Evolutionary conservation across 1,140 invertebrate genomes (phyloP).

Genomic region (Adelges cooleyi): DNA sequence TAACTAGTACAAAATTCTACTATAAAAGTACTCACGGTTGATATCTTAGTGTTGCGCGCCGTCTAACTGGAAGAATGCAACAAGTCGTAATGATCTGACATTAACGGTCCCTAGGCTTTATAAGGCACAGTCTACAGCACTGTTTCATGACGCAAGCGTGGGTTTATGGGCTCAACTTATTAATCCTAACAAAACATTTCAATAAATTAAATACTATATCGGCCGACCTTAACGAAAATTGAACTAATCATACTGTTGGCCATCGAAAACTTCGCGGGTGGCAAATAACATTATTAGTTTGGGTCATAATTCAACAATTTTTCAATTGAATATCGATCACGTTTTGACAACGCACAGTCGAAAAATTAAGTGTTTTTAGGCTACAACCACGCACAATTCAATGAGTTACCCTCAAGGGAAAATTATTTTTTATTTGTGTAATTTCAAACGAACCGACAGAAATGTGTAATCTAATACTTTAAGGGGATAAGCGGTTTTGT

Average conservation of each 20-base stretch:
- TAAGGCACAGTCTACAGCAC: neutral
- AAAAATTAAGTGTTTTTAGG: too few relatives aligned
- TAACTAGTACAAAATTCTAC: too few relatives aligned
- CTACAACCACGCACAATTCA: too few relatives aligned
- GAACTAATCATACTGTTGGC: neutral
- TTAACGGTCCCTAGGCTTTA: constrained; percentile 10
- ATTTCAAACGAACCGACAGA: too few relatives aligned
- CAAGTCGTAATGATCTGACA: constrained; percentile 25
- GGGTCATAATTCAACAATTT: too few relatives aligned
- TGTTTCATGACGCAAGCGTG: constrained; percentile 12
- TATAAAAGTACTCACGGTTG: too few relatives aligned
- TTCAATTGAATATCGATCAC: too few relatives aligned
- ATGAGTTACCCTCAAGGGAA: too few relatives aligned
- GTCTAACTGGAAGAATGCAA: constrained; percentile 14
- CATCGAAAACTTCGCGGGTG: neutral
- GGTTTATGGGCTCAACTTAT: neutral
- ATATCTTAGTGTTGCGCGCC: constrained; percentile 1
- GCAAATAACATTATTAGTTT: neutral
- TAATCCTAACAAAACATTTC: neutral
- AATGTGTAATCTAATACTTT: too few relatives aligned
- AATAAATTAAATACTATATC: neutral
- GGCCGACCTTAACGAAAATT: neutral
- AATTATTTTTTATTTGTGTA: too few relatives aligned
- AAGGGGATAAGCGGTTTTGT: too few relatives aligned
- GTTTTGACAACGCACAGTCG: too few relatives aligned